Evolutionary conservation across 2,888 invertebrate genomes (phyloP).

Genomic region (Blomia tropicalis): DNA sequence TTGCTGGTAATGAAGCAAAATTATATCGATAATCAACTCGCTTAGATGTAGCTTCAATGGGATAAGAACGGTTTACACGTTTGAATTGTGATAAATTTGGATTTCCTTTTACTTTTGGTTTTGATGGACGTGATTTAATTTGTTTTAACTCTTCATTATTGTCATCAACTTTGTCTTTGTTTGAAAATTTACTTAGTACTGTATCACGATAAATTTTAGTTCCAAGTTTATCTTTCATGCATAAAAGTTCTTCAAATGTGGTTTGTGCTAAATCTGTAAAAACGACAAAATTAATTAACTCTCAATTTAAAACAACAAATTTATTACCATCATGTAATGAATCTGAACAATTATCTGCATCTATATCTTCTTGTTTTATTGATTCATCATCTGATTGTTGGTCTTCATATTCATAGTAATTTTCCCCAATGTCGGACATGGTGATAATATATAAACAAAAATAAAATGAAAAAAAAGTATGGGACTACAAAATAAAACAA

Average conservation of each 20-base stretch:
- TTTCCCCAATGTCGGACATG: not conserved
- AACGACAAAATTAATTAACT: too few species aligned
- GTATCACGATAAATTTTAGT: slow-evolving; percentile 11
- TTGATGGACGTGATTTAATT: not conserved
- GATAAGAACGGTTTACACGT: not conserved
- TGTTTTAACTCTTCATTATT: not conserved
- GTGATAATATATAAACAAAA: not conserved
- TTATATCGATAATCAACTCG: not conserved
- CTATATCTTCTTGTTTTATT: not conserved
- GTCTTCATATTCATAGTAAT: not conserved
- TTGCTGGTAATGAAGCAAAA: not conserved
- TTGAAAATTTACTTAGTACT: not conserved
- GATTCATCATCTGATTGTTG: not conserved
- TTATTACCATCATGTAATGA: not conserved
- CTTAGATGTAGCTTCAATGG: not conserved
- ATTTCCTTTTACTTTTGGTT: not conserved
- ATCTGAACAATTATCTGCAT: not conserved
- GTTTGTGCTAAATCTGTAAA: slow-evolving; percentile 7
- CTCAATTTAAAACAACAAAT: not conserved
- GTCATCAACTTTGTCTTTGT: not conserved
- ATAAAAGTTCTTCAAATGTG: slow-evolving; percentile 11
- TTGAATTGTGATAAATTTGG: not conserved
- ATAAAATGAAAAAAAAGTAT: too few species aligned
- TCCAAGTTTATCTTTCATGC: slow-evolving; percentile 14
- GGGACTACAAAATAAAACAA: too few species aligned